Evolutionary conservation across 2,888 invertebrate genomes (phyloP), one percentile per base, ranked within the genome.

Genomic region (Chrysotoxum bicinctum): DNA sequence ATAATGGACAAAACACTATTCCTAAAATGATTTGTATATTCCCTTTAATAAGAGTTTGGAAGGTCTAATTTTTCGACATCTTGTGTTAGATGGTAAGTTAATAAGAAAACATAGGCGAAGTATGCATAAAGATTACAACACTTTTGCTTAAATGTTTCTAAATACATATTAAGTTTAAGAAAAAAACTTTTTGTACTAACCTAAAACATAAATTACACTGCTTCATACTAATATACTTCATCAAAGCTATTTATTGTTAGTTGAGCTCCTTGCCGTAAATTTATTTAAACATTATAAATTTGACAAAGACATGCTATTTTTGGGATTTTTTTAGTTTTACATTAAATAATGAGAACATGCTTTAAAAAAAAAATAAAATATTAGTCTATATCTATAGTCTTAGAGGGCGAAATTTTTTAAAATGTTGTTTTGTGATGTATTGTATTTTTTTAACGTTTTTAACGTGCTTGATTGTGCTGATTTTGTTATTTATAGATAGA

Each of bases 301-400:
- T n/a, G 7, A 74, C 73, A 74, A 79, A 60, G n/a, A 37, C 74
- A 68, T 74, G 74, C 74, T 74, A 21, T 12, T 10, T n/a, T n/a
- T n/a, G n/a, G 16, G 32, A 6, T 19, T 30, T 54, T 30, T 54
- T 10, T 30, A 30, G 8, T 9, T 16, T 32, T 16, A 30, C 16
- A 26, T 2, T 23, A 56, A 8, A 56, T 64, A 45, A 62, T 16
- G 30, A 19, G n/a, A n/a, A 30, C 73, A 43, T 66, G 48, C 66
- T 50, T 58, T 45, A 60, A 68, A 6, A 52, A 60, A 68, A 6
- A 66, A 52, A 56, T 12, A 52, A 43, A 32, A 32, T 26, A 32
- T 79, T 50, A 35, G 12, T 35, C 12, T 35, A 12, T 2, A 10
- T 35, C 12, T 35, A 12, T 2, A 60, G 58, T 66, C 23, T 52